Percentiles rank a stretch among this genome's conserved stretches.
Evolutionary conservation across 2,113 vertebrate genomes (phyloP).

Genomic region (Varanus komodoensis): DNA sequence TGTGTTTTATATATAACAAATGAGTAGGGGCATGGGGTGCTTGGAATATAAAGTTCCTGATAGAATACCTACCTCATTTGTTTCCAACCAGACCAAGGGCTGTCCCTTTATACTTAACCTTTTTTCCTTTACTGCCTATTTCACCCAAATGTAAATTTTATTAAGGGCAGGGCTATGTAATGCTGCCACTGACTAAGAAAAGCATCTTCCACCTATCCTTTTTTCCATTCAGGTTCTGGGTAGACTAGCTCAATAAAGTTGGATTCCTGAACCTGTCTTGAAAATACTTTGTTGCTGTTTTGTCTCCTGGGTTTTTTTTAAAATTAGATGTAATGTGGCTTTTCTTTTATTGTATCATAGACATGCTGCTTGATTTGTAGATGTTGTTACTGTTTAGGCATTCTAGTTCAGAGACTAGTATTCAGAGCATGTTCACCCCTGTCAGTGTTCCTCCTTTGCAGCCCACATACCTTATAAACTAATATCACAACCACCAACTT

Average conservation of each 20-base stretch:
- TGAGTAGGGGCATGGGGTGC: conserved; percentile 62
- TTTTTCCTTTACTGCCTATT: conserved; percentile 7
- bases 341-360: no score
- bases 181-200: neutral
- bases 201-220: neutral
- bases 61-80: conserved; percentile 36
- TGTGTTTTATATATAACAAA: conserved; percentile 76
- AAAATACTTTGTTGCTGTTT: neutral
- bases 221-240: conserved; percentile 4
- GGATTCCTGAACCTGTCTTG: neutral
- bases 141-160: fast-evolving
- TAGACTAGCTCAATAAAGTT: conserved; percentile 7
- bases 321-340: neutral
- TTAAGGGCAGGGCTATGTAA: neutral
- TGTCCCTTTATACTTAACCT: conserved; percentile 4
- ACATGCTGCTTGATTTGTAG: neutral
- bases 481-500: neutral
- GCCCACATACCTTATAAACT: neutral
- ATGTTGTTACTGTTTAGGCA: neutral
- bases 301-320: neutral
- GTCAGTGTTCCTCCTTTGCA: neutral
- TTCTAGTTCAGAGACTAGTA: neutral
- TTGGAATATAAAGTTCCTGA: conserved; percentile 51
- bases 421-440: neutral
- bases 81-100: conserved; percentile 3